Conservation (phyloP, 2,113 vertebrate species). For the Anas platyrhynchos region DNA sequence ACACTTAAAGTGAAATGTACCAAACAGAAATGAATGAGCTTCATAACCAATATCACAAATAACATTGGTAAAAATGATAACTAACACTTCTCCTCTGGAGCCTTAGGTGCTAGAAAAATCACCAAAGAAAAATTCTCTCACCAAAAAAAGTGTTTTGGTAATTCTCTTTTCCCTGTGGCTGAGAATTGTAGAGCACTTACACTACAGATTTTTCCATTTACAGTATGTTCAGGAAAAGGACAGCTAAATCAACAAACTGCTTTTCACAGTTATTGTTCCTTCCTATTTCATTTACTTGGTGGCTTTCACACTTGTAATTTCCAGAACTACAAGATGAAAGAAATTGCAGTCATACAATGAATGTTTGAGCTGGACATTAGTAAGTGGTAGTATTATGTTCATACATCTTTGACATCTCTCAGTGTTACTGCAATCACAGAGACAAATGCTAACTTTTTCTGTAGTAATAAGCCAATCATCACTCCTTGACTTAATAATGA, state of each 20-base stretch:
- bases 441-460: conserved; percentile 61
- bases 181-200: background rate
- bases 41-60: background rate
- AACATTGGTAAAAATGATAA: background rate
- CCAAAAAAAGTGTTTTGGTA: background rate
- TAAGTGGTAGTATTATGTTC: conserved; percentile 64
- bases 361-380: conserved; percentile 61
- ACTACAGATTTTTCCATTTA: conserved; percentile 44
- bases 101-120: background rate
- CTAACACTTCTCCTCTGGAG: background rate
- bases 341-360: conserved; percentile 57
- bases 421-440: conserved; percentile 32
- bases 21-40: background rate
- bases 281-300: conserved; percentile 68
- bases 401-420: conserved; percentile 61
- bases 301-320: conserved; percentile 73
- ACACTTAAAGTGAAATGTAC: background rate
- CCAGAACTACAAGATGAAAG: conserved; percentile 57
- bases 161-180: background rate
- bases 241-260: conserved; percentile 56
- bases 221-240: conserved; percentile 39
- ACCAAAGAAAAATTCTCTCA: background rate
- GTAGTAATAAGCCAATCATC: conserved; percentile 62
- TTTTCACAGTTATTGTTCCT: conserved; percentile 68
- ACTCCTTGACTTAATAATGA: conserved; percentile 52